Evolutionary conservation across 2,113 vertebrate genomes (phyloP).

Genomic region (Rallus limicola): DNA sequence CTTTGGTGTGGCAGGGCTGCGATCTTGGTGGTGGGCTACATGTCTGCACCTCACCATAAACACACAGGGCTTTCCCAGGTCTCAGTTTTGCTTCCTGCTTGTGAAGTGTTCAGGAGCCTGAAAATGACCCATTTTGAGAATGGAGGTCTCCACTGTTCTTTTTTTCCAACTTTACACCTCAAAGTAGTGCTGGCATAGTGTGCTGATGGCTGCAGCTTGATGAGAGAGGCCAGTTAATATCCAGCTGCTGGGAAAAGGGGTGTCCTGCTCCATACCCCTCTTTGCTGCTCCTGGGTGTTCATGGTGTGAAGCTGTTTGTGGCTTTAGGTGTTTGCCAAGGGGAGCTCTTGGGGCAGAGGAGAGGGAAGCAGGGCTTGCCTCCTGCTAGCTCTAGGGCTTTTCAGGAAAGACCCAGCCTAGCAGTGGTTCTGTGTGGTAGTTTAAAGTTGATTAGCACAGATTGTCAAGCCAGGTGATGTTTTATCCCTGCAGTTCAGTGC

Average conservation of each 20-base stretch:
- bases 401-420: no score
- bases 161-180: neutral
- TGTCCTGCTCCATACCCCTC: neutral
- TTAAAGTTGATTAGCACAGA: neutral
- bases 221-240: neutral
- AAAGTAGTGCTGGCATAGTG: neutral
- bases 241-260: neutral
- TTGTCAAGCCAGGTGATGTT: neutral
- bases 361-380: neutral
- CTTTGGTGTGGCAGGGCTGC: neutral
- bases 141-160: neutral
- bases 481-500: neutral
- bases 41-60: neutral
- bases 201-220: neutral
- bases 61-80: no score
- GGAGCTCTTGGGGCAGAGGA: neutral
- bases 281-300: neutral
- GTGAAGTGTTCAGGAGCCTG: neutral
- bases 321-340: neutral
- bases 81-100: neutral
- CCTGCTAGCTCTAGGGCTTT: neutral
- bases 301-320: neutral
- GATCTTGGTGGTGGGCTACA: rapidly evolving
- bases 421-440: neutral
- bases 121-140: neutral